phyloP scores from a whole-genome alignment of 2,797 vertebrate species.

The Channallabes apus region DNA sequence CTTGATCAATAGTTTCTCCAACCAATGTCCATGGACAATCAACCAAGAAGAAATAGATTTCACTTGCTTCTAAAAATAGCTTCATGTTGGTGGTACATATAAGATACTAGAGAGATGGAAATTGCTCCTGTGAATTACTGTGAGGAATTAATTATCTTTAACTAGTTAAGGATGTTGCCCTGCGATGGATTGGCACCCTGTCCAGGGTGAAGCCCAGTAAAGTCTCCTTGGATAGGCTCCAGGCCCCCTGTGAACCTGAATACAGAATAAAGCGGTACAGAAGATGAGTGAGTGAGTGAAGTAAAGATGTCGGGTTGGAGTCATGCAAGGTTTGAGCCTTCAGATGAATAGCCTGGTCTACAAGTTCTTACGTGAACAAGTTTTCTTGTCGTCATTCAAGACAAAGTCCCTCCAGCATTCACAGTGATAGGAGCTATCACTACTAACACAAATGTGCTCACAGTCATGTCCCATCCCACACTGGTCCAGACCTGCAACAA shows the following conservation, averaged over 20 bases:
- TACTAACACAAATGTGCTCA: constrained; percentile 82
- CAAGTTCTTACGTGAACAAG: constrained; percentile 76
- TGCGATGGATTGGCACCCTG: no score
- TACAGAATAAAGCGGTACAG: no score
- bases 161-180: not conserved
- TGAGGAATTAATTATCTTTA: not conserved
- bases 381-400: constrained; percentile 82
- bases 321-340: not conserved
- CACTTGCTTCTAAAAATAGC: not conserved
- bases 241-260: no score
- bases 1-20: constrained; percentile 13
- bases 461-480: constrained; percentile 82
- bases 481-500: constrained; percentile 75
- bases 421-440: constrained; percentile 75
- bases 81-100: not conserved
- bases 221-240: no score
- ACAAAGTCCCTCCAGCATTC: constrained; percentile 79
- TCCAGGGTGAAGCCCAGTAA: no score
- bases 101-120: not conserved
- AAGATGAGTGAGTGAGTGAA: no score
- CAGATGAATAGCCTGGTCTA: not conserved
- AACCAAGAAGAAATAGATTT: not conserved
- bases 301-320: constrained; percentile 18
- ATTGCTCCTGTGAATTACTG: not conserved
- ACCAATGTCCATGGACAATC: not conserved